A percentile compares a stretch with the other conserved stretches of the same genome.
Evolutionary conservation across 2,888 invertebrate genomes (phyloP).

Genomic region (Nomada fabriciana): DNA sequence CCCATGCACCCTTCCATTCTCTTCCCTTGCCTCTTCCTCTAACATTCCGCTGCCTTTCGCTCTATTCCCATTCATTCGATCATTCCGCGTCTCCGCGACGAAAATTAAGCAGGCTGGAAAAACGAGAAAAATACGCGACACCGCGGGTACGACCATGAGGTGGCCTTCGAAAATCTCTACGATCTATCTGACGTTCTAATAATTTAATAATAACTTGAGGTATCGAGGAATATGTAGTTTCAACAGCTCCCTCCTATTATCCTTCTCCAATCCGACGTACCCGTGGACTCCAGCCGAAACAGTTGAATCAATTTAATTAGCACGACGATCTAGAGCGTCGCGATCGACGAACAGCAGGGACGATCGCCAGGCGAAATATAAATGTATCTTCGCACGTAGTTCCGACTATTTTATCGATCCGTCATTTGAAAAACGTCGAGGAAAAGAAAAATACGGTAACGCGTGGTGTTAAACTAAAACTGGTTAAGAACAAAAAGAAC

Average conservation of each 20-base stretch:
- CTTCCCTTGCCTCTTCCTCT: background rate
- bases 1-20: slow-evolving; percentile 13
- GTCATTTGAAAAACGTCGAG: no score
- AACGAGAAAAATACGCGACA: slow-evolving; percentile 46
- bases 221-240: slow-evolving; percentile 14
- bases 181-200: slow-evolving; percentile 7
- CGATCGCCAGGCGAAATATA: background rate
- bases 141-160: slow-evolving; percentile 26
- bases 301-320: no score
- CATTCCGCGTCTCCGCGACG: slow-evolving; percentile 31
- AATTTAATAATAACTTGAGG: slow-evolving; percentile 27
- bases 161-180: background rate
- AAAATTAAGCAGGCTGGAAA: slow-evolving; percentile 53
- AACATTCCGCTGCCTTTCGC: slow-evolving; percentile 19
- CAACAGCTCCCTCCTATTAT: no score
- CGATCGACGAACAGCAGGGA: slow-evolving; percentile 6
- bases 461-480: background rate
- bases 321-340: background rate
- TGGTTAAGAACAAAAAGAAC: background rate
- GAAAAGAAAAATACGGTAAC: background rate
- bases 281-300: background rate
- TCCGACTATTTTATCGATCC: no score
- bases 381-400: background rate
- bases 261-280: background rate
- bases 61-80: slow-evolving; percentile 22